Evolutionary conservation across 2,888 invertebrate species (phyloP).

Genomic region (Silvanus unidentatus): DNA sequence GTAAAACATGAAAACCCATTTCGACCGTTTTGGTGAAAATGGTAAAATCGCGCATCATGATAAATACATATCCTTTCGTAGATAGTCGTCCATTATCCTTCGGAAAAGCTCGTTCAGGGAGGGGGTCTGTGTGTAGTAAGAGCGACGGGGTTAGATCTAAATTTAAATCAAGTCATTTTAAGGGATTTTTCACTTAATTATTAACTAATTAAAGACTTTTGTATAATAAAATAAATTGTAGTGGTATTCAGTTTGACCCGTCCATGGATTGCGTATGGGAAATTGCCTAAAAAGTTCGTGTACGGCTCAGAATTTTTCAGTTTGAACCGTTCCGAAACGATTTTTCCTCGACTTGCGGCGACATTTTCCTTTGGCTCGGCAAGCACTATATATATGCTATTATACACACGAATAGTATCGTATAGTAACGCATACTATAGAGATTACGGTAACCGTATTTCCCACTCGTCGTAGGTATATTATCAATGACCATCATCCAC

Average conservation of each 20-base stretch:
- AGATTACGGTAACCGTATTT: too few species aligned
- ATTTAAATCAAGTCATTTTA: slow-evolving; percentile 42
- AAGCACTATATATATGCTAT: slow-evolving; percentile 10
- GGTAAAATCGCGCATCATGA: slow-evolving; percentile 26
- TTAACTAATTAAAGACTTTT: slow-evolving; percentile 36
- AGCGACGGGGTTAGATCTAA: slow-evolving; percentile 28
- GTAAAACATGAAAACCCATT: background rate
- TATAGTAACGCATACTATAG: too few species aligned
- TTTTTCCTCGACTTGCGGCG: slow-evolving; percentile 10
- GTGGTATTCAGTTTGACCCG: slow-evolving; percentile 29
- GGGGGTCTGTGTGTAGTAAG: slow-evolving; percentile 1
- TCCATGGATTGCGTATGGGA: slow-evolving; percentile 18
- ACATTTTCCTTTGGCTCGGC: slow-evolving; percentile 16
- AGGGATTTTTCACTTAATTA: slow-evolving; percentile 40
- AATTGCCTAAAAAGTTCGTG: slow-evolving; percentile 12
- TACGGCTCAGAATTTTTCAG: slow-evolving; percentile 3
- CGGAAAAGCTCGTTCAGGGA: slow-evolving; percentile 4
- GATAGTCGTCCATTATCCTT: slow-evolving; percentile 10
- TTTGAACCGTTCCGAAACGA: background rate
- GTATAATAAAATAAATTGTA: slow-evolving; percentile 33
- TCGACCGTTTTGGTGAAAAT: slow-evolving; percentile 9
- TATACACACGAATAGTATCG: background rate
- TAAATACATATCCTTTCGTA: slow-evolving; percentile 18
- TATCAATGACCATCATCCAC: too few species aligned
- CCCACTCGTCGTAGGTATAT: background rate